Conservation (phyloP, 2,888 invertebrate species). For the Nomada ferruginata region DNA sequence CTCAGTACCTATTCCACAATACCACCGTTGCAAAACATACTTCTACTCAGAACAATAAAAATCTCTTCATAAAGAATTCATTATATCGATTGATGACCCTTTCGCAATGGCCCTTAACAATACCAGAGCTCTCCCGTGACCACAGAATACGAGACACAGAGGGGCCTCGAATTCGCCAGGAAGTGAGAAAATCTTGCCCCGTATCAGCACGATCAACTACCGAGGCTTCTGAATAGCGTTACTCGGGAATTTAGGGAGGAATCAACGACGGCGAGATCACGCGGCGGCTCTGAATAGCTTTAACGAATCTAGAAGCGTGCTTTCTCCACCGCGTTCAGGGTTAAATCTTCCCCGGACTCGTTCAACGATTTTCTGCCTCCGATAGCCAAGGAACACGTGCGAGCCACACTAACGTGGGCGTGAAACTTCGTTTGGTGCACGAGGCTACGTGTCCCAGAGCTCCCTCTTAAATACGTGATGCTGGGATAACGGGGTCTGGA, state of each 20-base stretch:
- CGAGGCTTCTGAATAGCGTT: conserved; percentile 34
- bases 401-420: conserved; percentile 35
- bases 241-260: conserved; percentile 45
- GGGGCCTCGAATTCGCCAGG: neutral
- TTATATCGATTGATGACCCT: too few species aligned
- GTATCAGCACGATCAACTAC: neutral
- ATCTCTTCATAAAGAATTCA: too few species aligned
- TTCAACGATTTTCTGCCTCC: conserved; percentile 21
- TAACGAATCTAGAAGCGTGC: conserved; percentile 63
- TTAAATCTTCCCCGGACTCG: conserved; percentile 29
- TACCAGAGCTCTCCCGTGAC: too few species aligned
- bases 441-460: conserved; percentile 78
- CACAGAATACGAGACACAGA: neutral
- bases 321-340: conserved; percentile 5
- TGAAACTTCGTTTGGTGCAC: conserved; percentile 44
- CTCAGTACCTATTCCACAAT: too few species aligned
- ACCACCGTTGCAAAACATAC: too few species aligned
- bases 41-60: too few species aligned
- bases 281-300: conserved; percentile 60
- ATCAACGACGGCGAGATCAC: conserved; percentile 51
- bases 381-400: conserved; percentile 56
- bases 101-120: too few species aligned
- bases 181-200: neutral
- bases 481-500: conserved; percentile 71
- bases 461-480: conserved; percentile 82